phyloP scores from a whole-genome alignment of 2,113 vertebrate genomes.

The Corythornis cristatus region DNA sequence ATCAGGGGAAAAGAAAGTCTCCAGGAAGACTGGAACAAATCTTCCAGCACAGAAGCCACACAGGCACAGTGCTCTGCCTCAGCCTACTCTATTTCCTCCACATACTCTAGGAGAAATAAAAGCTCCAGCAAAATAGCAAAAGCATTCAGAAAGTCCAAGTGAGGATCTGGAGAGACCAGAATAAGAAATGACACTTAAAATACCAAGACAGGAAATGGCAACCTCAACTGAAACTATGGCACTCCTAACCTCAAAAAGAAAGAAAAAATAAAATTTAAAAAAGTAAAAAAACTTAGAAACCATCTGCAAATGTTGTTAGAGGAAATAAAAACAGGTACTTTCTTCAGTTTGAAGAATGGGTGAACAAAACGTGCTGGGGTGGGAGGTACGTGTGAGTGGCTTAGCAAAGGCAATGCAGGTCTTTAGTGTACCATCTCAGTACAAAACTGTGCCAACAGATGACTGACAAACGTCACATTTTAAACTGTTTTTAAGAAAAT shows the following conservation, averaged over 20 bases:
- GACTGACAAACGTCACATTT: not conserved
- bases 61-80: not conserved
- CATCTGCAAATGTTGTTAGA: not conserved
- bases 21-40: not conserved
- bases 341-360: not conserved
- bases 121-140: not conserved
- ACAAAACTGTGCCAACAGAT: not conserved
- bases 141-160: not conserved
- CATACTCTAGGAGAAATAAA: not conserved
- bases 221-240: not conserved
- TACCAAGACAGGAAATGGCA: not conserved
- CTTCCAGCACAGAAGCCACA: accelerated
- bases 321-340: not conserved
- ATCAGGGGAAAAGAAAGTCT: not conserved
- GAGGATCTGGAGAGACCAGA: not conserved
- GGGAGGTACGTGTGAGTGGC: not conserved
- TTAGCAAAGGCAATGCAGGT: not conserved
- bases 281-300: not conserved
- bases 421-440: not conserved
- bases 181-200: not conserved
- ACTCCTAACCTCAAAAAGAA: not conserved
- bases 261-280: not conserved
- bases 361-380: not conserved
- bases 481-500: not conserved
- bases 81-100: not conserved